Conservation (phyloP, 2,797 vertebrate species). For the Mycteria americana region DNA sequence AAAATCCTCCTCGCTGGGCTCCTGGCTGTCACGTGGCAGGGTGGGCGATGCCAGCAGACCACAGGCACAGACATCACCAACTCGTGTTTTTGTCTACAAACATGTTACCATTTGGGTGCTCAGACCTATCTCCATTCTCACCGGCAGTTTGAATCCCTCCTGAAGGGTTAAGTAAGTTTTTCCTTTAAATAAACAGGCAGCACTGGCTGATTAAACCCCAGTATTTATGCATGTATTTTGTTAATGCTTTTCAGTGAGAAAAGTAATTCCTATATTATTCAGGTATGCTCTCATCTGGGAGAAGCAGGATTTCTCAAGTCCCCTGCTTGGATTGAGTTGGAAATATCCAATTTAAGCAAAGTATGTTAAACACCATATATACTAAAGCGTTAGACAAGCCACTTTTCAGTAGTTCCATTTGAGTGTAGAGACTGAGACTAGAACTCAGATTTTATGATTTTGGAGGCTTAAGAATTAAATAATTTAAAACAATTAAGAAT, state of each 20-base stretch:
- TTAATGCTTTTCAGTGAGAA: not conserved
- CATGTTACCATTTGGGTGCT: not conserved
- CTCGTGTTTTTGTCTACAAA: not conserved
- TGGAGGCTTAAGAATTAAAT: not conserved
- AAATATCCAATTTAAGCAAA: not conserved
- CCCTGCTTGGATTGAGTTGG: not conserved
- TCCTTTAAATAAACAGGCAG: not conserved
- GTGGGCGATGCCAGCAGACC: not conserved
- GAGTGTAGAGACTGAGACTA: not conserved
- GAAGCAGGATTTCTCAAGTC: not conserved
- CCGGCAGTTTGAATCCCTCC: not conserved
- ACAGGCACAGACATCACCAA: not conserved
- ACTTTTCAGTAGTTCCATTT: not conserved
- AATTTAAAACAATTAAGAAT: not conserved
- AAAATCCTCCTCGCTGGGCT: not conserved
- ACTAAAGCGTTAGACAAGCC: not conserved
- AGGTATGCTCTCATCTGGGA: not conserved
- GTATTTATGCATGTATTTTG: not conserved
- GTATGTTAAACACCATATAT: not conserved
- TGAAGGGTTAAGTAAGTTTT: not conserved
- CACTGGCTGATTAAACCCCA: not conserved
- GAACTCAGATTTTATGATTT: not conserved
- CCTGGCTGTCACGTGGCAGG: not conserved
- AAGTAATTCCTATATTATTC: not conserved
- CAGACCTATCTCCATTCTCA: not conserved